Evolutionary conservation across 92 coral and sea anemone genomes (phyloP).

Genomic region (Actinernus sp.): DNA sequence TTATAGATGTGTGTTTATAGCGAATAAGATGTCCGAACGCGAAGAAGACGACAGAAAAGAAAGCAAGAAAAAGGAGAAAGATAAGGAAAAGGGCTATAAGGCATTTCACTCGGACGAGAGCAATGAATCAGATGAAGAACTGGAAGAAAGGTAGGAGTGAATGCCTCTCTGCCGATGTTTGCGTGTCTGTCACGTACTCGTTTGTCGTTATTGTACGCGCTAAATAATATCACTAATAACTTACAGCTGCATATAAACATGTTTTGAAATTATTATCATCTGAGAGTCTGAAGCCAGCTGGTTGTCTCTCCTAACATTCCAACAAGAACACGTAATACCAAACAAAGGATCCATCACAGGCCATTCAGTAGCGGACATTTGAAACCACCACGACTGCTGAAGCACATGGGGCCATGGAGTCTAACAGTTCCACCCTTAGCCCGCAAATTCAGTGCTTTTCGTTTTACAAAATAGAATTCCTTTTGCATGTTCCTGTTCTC

Average conservation of each 20-base stretch:
- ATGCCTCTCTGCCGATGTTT: not conserved
- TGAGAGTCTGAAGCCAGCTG: conserved; percentile 16
- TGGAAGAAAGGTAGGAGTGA: conserved; percentile 63
- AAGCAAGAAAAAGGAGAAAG: conserved; percentile 84
- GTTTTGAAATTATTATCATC: conserved; percentile 7
- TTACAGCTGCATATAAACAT: not conserved
- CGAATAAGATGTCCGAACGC: conserved; percentile 68
- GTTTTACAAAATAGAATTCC: conserved; percentile 12
- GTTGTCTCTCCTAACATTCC: conserved; percentile 5
- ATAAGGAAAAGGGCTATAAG: conserved; percentile 75
- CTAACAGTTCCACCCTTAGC: not conserved
- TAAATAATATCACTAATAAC: too few relatives aligned
- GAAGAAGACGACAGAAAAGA: conserved; percentile 94
- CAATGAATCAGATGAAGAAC: conserved; percentile 78
- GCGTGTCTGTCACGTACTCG: not conserved
- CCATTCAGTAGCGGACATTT: not conserved
- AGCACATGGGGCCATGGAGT: conserved; percentile 7
- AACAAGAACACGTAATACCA: conserved; percentile 5
- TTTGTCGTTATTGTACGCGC: not conserved
- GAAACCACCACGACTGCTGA: not conserved
- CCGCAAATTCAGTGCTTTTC: conserved; percentile 49
- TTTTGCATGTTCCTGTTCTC: conserved; percentile 23
- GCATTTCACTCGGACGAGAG: conserved; percentile 97
- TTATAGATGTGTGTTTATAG: not conserved
- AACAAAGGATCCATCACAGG: conserved; percentile 15